Percentiles rank a stretch among this genome's conserved stretches.
Evolutionary conservation across 2,797 vertebrate genomes (phyloP).

Genomic region (Acanthurus leucopareius): DNA sequence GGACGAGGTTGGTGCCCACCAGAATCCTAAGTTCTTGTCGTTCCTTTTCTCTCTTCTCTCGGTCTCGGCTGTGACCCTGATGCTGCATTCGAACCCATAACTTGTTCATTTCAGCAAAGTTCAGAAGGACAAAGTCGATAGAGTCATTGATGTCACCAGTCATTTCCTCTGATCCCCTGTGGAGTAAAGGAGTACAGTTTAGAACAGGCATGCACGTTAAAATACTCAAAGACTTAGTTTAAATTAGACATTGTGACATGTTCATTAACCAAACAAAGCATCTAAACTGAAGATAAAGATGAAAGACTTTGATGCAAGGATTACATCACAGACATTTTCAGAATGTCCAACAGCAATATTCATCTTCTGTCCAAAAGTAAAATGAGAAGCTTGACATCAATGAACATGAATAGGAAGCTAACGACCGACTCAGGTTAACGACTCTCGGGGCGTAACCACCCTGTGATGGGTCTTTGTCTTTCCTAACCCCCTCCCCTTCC

Average conservation of each 20-base stretch:
- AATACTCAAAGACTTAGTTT: not conserved
- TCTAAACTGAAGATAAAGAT: too few species aligned
- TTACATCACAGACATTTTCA: too few species aligned
- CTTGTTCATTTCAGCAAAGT: constrained; percentile 99
- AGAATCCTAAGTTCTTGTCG: constrained; percentile 97
- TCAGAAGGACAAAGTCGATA: constrained; percentile 97
- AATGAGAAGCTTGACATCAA: too few species aligned
- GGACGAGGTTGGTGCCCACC: constrained; percentile 97
- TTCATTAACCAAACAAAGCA: too few species aligned
- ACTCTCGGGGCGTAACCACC: too few species aligned
- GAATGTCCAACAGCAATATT: too few species aligned
- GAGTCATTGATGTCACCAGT: constrained; percentile 98
- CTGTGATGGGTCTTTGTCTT: too few species aligned
- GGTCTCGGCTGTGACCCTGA: constrained; percentile 97
- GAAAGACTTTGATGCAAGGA: too few species aligned
- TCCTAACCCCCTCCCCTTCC: too few species aligned
- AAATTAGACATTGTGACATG: not conserved
- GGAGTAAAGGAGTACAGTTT: not conserved
- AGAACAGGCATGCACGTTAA: not conserved
- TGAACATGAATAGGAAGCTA: too few species aligned
- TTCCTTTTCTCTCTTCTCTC: constrained; percentile 97
- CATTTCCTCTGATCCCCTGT: constrained; percentile 91
- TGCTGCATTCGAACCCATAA: constrained; percentile 99
- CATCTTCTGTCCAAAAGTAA: too few species aligned
- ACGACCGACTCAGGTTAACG: too few species aligned